A percentile compares a stretch with the other conserved stretches of the same genome.
phyloP scores from a whole-genome alignment of 2,113 vertebrate species.

The Halcyon malimbica region DNA sequence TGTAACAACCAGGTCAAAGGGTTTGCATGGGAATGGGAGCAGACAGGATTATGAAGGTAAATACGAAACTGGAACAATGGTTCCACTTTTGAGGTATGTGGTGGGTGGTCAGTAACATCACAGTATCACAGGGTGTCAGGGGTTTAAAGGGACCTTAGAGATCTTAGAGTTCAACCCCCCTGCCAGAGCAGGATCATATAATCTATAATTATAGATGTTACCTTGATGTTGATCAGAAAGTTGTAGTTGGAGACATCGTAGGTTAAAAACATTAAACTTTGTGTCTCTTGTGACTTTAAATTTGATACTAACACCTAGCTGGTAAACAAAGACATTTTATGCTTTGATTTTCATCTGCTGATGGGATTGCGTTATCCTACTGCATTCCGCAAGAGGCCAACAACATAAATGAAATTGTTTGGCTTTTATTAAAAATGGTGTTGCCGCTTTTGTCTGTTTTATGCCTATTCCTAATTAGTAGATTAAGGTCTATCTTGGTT shows the following conservation, averaged over 20 bases:
- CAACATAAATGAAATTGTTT: constrained; percentile 12
- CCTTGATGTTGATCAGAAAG: neutral
- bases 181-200: too few relatives aligned
- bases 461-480: constrained; percentile 66
- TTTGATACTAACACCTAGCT: neutral
- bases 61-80: fast-evolving
- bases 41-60: neutral
- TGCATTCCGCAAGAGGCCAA: neutral
- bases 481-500: constrained; percentile 60
- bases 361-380: neutral
- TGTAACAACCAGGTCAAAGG: neutral
- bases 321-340: neutral
- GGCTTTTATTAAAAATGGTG: constrained; percentile 47
- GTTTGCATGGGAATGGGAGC: neutral
- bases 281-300: neutral
- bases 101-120: neutral
- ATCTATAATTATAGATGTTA: neutral
- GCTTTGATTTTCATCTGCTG: constrained; percentile 1
- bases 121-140: too few relatives aligned
- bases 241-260: neutral
- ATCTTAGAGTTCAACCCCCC: too few relatives aligned
- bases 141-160: too few relatives aligned
- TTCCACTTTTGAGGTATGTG: neutral
- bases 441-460: constrained; percentile 69
- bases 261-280: neutral